phyloP scores from a whole-genome alignment of 2,888 invertebrate genomes.

The Doris montereyensis region DNA sequence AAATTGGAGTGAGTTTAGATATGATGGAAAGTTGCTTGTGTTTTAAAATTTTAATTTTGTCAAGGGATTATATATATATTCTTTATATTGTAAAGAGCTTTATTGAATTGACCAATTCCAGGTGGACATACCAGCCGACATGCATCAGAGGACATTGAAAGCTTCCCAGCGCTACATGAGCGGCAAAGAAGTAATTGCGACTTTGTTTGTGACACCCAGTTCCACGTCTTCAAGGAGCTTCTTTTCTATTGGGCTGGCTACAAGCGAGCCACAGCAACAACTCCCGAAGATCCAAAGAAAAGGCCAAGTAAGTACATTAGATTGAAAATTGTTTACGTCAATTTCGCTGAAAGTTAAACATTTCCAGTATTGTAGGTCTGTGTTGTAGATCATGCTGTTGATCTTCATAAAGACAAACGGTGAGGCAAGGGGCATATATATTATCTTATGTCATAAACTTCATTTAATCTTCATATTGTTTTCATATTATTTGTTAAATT shows the following conservation, averaged over 20 bases:
- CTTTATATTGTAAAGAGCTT: not conserved
- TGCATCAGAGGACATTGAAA: slow-evolving; percentile 64
- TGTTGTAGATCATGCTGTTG: too few relatives aligned
- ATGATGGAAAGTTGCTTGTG: not conserved
- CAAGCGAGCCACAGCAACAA: slow-evolving; percentile 52
- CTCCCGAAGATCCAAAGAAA: slow-evolving; percentile 58
- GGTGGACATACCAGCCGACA: slow-evolving; percentile 65
- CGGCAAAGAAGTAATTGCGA: slow-evolving; percentile 65
- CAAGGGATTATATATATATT: not conserved
- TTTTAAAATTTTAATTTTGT: not conserved
- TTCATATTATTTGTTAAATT: too few relatives aligned
- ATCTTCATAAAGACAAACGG: too few relatives aligned
- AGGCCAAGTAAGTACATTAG: slow-evolving; percentile 65
- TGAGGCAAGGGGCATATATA: too few relatives aligned
- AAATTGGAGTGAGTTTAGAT: not conserved
- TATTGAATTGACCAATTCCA: slow-evolving; percentile 40
- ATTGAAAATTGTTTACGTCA: too few relatives aligned
- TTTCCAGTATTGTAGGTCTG: too few relatives aligned
- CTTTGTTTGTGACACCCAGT: slow-evolving; percentile 70
- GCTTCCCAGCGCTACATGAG: slow-evolving; percentile 64
- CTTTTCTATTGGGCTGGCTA: slow-evolving; percentile 72
- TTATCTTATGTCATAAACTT: too few relatives aligned
- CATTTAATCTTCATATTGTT: too few relatives aligned
- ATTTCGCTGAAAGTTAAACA: too few relatives aligned
- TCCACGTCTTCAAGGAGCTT: slow-evolving; percentile 68